Percentiles rank a stretch among this genome's conserved stretches.
These are phyloP conservation scores for Anolis sagrei DNA, from an alignment of 2,113 vertebrate genomes.

Conservation along the genomic window DNA sequence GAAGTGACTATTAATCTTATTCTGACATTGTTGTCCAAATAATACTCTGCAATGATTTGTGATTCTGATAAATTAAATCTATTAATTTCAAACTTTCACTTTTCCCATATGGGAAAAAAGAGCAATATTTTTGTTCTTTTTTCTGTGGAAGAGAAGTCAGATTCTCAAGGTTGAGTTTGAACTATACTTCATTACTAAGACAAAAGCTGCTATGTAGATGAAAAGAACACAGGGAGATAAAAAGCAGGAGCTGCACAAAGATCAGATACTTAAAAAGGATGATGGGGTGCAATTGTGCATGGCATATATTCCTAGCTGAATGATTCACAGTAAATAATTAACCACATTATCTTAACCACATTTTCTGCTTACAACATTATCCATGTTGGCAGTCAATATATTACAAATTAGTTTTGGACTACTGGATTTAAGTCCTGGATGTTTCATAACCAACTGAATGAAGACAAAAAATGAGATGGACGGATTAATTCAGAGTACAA, in stretches of 20 bases:
- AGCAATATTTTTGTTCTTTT: background rate
- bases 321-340: background rate
- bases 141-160: constrained; percentile 2
- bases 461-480: background rate
- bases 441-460: background rate
- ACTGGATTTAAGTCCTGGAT: background rate
- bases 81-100: constrained; percentile 25
- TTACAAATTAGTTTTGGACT: background rate
- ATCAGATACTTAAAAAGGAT: constrained; percentile 19
- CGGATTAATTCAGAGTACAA: background rate
- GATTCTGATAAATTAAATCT: constrained; percentile 24
- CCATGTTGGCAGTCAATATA: background rate
- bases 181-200: background rate
- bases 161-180: constrained; percentile 12
- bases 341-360: background rate
- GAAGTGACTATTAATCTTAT: constrained; percentile 20
- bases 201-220: background rate
- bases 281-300: background rate
- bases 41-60: constrained; percentile 26
- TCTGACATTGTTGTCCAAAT: background rate
- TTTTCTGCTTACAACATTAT: constrained; percentile 1
- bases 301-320: constrained; percentile 14
- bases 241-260: background rate
- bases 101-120: background rate
- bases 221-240: constrained; percentile 7